These are phyloP conservation scores for Hypomecis atomaria DNA, from an alignment of 2,888 invertebrate genomes.

Conservation along the genomic window DNA sequence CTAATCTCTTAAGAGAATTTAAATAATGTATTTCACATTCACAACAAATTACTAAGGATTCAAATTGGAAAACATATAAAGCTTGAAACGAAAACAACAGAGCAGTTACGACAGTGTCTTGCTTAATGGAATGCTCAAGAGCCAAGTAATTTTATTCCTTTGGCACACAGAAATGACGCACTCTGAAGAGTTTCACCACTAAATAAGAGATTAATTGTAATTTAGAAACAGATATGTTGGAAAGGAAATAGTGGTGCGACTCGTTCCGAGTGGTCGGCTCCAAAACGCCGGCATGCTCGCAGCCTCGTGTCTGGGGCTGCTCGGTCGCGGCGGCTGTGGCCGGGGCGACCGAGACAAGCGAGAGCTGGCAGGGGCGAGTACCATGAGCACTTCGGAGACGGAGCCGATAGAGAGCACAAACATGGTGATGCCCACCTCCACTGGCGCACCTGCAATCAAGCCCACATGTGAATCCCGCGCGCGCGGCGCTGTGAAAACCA, in stretches of 20 bases:
- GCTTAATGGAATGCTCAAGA: conserved; percentile 64
- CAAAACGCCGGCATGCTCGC: conserved; percentile 82
- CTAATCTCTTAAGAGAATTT: not conserved
- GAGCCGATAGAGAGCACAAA: conserved; percentile 99
- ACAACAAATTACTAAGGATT: conserved; percentile 69
- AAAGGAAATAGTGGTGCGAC: conserved; percentile 69
- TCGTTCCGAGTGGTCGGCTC: conserved; percentile 76
- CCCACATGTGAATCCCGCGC: conserved; percentile 77
- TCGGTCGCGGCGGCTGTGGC: conserved; percentile 75
- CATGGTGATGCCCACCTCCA: conserved; percentile 99
- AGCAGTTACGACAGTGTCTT: conserved; percentile 63
- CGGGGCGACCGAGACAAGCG: conserved; percentile 76
- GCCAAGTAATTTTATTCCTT: conserved; percentile 66
- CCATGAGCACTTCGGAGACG: conserved; percentile 99
- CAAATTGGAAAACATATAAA: conserved; percentile 63
- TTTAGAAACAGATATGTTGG: not conserved
- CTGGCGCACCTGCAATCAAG: conserved; percentile 95
- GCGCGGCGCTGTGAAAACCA: conserved; percentile 74
- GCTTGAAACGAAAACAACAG: conserved; percentile 67
- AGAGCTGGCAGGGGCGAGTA: conserved; percentile 86
- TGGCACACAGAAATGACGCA: conserved; percentile 54
- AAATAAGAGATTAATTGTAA: conserved; percentile 39
- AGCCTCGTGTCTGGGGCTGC: conserved; percentile 84
- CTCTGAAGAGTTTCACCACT: conserved; percentile 64
- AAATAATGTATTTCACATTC: conserved; percentile 61